Conservation (phyloP, 2,113 vertebrate species). For the Glaucidium brasilianum region DNA sequence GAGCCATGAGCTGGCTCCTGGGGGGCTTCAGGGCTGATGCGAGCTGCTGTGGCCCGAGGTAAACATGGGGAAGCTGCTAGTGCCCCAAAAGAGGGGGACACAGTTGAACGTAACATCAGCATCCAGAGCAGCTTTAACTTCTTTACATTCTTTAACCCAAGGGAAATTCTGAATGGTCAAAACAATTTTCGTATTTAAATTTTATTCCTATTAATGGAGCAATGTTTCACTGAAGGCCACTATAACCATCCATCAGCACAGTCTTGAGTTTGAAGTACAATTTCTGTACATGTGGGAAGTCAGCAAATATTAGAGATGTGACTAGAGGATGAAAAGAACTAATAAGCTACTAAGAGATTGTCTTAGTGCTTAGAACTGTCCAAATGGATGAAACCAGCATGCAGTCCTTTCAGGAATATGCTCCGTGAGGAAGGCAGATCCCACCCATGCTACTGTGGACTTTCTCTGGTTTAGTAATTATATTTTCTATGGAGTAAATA, state of each 20-base stretch:
- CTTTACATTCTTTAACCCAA: not conserved
- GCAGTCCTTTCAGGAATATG: not conserved
- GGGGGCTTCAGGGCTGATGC: not conserved
- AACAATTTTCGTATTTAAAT: not conserved
- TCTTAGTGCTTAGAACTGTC: not conserved
- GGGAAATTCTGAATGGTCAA: not conserved
- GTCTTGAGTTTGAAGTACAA: too few relatives aligned
- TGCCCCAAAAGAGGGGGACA: rapidly evolving
- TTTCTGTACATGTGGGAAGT: not conserved
- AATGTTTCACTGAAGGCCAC: not conserved
- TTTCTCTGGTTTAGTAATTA: not conserved
- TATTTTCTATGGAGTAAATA: not conserved
- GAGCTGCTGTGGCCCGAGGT: not conserved
- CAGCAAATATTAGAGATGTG: not conserved
- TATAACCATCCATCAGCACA: not conserved
- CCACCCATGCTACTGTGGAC: not conserved
- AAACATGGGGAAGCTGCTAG: not conserved
- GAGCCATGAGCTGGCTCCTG: not conserved
- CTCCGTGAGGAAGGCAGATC: not conserved
- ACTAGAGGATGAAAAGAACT: not conserved
- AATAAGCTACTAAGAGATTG: not conserved
- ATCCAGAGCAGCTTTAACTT: not conserved
- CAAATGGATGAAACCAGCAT: not conserved
- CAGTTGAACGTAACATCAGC: not conserved
- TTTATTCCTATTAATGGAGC: not conserved